Evolutionary conservation across 1,140 invertebrate species (phyloP), one percentile per base, ranked within the genome.

Genomic region (Temnothorax longispinosus): DNA sequence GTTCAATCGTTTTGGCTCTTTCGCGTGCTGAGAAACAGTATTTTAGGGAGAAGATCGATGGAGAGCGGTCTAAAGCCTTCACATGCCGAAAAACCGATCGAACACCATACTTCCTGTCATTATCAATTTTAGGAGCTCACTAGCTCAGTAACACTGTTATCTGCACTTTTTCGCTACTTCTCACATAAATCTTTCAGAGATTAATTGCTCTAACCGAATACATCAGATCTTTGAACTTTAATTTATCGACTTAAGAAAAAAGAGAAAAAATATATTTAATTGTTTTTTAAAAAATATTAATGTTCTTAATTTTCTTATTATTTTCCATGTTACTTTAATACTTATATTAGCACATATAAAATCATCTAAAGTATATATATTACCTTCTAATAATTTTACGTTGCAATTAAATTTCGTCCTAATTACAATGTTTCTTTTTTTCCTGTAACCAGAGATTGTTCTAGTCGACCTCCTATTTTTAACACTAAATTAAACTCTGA

Each of bases 61-160:
- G 47, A 47, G 27, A 58, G 21, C 10, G 6, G 10, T 10, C 27
- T 8, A 47, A 74, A 75, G 41, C 32, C n/a, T 74, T 60, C 52
- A 35, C 38, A 15, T 60, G n/a, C 69, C 69, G 18, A 82, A 82
- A 60, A 82, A 71, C 27, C 15, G 21, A 84, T 11, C 27, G 52
- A 74, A 75, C 32, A 47, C 21, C 41, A 47, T 60, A 60, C 44
- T 44, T 60, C 32, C 18, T 44, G 69, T 50, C 69, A 84, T 84
- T 84, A 84, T 82, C 67, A 82, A 82, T 72, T 82, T 74, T 41
- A 60, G 32, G 3, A 74, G 18, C 8, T 62, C 13, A 21, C 27
- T 44, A 47, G 18, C 8, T 62, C 13, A 21, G 41, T 44, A 47
- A 44, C 38, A 56, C 21, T 38, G 3, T 11, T 74, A 50, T 47